Evolutionary conservation across 2,888 invertebrate genomes (phyloP), one percentile per base, ranked within the genome.

Genomic region (Drosophila birchii): DNA sequence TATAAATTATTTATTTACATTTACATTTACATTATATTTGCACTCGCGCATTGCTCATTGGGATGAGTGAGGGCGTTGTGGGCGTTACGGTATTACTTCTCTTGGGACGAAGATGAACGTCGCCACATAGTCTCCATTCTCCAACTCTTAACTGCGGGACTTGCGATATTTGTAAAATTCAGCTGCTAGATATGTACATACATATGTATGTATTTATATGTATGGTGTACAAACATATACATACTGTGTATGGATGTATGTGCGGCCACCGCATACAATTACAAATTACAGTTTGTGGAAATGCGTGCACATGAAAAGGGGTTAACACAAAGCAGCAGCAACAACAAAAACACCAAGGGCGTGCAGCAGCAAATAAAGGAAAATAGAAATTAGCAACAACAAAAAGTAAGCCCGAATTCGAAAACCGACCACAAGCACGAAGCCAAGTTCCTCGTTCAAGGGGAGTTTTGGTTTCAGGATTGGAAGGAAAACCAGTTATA

Each of bases 1-100:
- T 86, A 87, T 83, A 86, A 89, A 87, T 86, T 79, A 89, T 86
- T 89, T 86, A 89, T 86, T 86, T 89, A 85, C 86, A 89, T 86
- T 86, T 86, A 84, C 85, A 89, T 86, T 89, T 87, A 81, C 80
- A 80, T 89, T 87, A 84, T 79, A 87, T 89, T 80, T 78, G 71
- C 78, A 72, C 60, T 57, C 41, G 61, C 55, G 57, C 58, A 45
- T 45, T 66, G 45, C 32, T 36, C 34, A 43, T 14, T 58, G 41
- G 20, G 20, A 44, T 34, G 58, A 36, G 55, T 6, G 20, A 16
- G 39, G 36, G 11, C 23, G 23, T 20, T 41, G 55, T 57, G 67
- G 49, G 53, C 58, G 70, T 68, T 36, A 11, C 18, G n/a, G 34
- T 34, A 34, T 34, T 47, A 39, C 34, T 49, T 62, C 63, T 63